Evolutionary conservation across 2,797 vertebrate species (phyloP).

Genomic region (Eutrigla gurnardus): DNA sequence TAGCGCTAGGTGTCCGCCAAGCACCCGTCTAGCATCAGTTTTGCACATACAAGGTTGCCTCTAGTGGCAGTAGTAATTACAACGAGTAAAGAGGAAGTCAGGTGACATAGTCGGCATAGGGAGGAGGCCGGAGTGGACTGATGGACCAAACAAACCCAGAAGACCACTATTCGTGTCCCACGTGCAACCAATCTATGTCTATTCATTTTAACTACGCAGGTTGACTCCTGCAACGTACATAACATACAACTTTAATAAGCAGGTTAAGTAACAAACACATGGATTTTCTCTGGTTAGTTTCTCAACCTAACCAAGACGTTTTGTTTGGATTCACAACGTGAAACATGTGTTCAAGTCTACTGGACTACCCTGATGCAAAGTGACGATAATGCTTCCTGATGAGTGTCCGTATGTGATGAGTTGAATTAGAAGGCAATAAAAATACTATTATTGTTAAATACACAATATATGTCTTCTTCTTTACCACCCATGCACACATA

Average conservation of each 20-base stretch:
- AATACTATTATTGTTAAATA: background rate
- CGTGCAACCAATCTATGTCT: too few relatives aligned
- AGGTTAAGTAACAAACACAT: too few relatives aligned
- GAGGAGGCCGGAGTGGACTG: background rate
- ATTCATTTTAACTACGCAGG: too few relatives aligned
- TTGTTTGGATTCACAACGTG: background rate
- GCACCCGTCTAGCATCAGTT: background rate
- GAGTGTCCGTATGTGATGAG: background rate
- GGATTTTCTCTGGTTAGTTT: too few relatives aligned
- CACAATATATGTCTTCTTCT: background rate
- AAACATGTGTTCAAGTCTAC: background rate
- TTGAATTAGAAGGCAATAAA: background rate
- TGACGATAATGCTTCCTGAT: background rate
- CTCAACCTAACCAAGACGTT: too few relatives aligned
- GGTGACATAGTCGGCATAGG: background rate
- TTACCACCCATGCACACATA: conserved; percentile 7
- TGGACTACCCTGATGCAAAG: background rate
- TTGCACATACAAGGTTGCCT: background rate
- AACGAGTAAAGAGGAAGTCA: background rate
- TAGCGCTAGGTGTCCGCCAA: background rate
- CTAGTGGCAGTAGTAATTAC: background rate
- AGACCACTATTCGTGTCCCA: background rate
- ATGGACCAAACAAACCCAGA: background rate
- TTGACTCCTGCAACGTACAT: too few relatives aligned
- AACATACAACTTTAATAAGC: too few relatives aligned